Percentiles rank a stretch among this genome's conserved stretches.
phyloP scores from a whole-genome alignment of 2,888 invertebrate species.

The Linyphia triangularis region DNA sequence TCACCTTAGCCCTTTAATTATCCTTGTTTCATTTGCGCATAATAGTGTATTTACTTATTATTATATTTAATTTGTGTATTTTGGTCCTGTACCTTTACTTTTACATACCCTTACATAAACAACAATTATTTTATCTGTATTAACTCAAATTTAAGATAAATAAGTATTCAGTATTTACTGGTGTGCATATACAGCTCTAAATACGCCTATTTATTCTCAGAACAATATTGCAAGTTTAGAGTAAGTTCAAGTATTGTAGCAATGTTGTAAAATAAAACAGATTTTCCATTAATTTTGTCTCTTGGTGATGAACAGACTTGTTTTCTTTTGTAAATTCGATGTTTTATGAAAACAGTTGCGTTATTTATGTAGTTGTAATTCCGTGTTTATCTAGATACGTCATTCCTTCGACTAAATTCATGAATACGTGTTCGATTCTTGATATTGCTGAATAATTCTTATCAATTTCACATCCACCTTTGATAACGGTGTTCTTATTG shows the following conservation, averaged over 20 bases:
- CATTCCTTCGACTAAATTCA: background rate
- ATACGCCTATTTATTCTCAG: background rate
- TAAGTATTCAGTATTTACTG: background rate
- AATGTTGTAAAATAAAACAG: background rate
- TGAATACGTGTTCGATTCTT: background rate
- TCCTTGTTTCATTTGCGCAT: slow-evolving; percentile 23
- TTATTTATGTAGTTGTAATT: background rate
- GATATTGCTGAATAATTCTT: background rate
- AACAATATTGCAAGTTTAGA: background rate
- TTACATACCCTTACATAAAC: no score
- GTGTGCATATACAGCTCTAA: background rate
- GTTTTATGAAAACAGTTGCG: background rate
- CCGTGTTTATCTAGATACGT: background rate
- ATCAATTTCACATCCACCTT: background rate
- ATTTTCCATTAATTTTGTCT: background rate
- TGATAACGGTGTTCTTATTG: no score
- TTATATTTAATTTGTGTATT: background rate
- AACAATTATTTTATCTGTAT: no score
- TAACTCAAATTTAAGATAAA: background rate
- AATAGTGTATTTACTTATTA: background rate
- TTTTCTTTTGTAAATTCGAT: background rate
- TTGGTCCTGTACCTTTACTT: no score
- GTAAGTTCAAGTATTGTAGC: background rate
- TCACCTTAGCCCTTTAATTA: slow-evolving; percentile 41
- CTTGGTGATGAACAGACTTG: background rate